Base-by-base conservation (phyloP, 1,140 invertebrate genomes). In the Wiebesia pumilae region DNA sequence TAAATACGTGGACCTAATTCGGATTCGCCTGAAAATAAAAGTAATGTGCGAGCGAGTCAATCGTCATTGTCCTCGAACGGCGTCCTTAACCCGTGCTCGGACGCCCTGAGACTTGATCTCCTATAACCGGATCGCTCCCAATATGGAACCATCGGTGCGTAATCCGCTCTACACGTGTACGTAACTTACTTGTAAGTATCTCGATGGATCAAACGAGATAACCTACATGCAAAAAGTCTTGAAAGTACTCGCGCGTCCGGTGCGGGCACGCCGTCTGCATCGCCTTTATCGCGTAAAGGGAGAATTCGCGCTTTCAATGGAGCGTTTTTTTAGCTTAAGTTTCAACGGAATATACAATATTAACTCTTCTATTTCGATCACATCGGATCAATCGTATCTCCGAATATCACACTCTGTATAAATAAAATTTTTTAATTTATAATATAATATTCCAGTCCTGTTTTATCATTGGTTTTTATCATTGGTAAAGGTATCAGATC, bases 121-220 rank as follows among this genome's bases (percentile, higher is more conserved):
- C 33, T 81, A 81, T 81, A 86, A 86, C 78, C 79, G 78, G 84
- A 86, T 81, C 65, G 79, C 43, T 81, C 84, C 67, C 79, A 62
- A 81, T 81, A 81, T 47, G 84, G 84, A 24, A 69, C n/a, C 51
- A 47, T 12, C 3, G 30, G 83, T n/a, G 58, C 71, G 73, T 65
- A 84, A 84, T 78, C 54, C 38, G 62, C 38, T 51, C 30, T 30
- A 14, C 33, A 19, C 33, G 54, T 43, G 30, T 40, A 24, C 9
- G 19, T 21, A 16, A 58, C 54, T 58, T 58, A 58, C 19, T 12
- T 3, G 19, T 58, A 21, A 58, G 3, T 24, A 4, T 6, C 77
- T 51, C 27, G 77, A 79, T 14, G 71, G 35, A 33, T 24, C 12
- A 33, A 73, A 73, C 33, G 65, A 67, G 65, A 67, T 67, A 67